Conservation (phyloP, 2,113 vertebrate species). For the Elephantulus edwardii region DNA sequence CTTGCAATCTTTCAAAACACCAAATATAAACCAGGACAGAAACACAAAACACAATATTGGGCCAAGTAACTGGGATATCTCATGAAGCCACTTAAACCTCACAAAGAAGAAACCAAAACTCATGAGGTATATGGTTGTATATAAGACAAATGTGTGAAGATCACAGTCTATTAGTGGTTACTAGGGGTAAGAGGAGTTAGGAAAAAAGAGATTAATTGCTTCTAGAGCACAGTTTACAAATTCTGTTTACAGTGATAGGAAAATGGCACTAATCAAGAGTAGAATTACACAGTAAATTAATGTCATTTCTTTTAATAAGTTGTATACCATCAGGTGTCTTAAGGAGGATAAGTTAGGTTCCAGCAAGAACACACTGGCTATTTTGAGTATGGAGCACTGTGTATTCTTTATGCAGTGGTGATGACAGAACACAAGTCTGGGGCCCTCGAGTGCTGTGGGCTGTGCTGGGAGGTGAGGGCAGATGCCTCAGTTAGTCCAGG, state of each 20-base stretch:
- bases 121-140: background rate
- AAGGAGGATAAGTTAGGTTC: background rate
- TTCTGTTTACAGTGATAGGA: background rate
- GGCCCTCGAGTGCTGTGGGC: no score
- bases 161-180: background rate
- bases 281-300: background rate
- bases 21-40: background rate
- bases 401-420: accelerated
- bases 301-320: background rate
- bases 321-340: background rate
- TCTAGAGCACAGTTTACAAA: background rate
- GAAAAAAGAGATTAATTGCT: background rate
- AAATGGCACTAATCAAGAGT: background rate
- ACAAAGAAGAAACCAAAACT: background rate
- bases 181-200: background rate
- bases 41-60: background rate
- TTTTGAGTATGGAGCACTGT: background rate
- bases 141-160: background rate
- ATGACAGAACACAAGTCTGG: no score
- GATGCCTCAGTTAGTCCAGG: background rate
- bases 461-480: background rate
- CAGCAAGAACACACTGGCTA: accelerated
- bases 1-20: background rate
- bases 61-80: background rate
- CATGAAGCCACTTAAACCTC: background rate